Evolutionary conservation across 2,888 invertebrate species (phyloP).

Genomic region (Drosophila cyrtoloma): DNA sequence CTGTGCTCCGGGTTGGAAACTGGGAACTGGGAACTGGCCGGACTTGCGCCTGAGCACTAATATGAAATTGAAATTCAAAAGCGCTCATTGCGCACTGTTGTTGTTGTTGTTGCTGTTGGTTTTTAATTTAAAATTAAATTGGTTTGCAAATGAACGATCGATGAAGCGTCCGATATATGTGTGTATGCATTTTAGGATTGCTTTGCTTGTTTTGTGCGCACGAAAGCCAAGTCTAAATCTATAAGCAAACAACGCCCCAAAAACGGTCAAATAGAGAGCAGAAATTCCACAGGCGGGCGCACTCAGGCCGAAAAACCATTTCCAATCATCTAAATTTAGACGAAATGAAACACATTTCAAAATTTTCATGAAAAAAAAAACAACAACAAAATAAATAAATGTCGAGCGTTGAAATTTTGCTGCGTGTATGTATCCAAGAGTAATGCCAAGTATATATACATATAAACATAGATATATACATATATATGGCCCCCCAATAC

Average conservation of each 20-base stretch:
- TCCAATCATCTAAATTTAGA: conserved; percentile 80
- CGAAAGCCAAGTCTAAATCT: conserved; percentile 22
- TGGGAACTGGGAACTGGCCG: conserved; percentile 11
- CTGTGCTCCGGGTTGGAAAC: conserved; percentile 11
- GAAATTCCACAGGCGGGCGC: conserved; percentile 43
- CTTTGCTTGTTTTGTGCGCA: conserved; percentile 47
- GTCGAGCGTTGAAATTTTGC: conserved; percentile 60
- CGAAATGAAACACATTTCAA: conserved; percentile 80
- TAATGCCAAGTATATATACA: conserved; percentile 57
- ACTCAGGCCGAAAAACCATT: conserved; percentile 54
- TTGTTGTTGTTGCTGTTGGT: conserved; percentile 17
- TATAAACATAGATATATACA: conserved; percentile 24
- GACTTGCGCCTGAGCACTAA: conserved; percentile 22
- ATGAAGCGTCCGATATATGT: conserved; percentile 42
- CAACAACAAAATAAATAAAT: conserved; percentile 49
- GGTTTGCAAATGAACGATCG: conserved; percentile 47
- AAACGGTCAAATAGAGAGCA: conserved; percentile 45
- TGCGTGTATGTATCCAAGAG: conserved; percentile 64
- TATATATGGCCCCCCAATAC: conserved; percentile 9
- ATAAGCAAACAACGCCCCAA: conserved; percentile 54
- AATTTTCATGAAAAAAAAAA: conserved; percentile 66
- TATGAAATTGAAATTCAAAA: conserved; percentile 59
- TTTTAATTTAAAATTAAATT: conserved; percentile 49
- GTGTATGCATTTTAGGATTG: conserved; percentile 47
- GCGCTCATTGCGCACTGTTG: conserved; percentile 47